Base-by-base conservation (phyloP, 2,797 vertebrate species). In the Myripristis jacobus region DNA sequence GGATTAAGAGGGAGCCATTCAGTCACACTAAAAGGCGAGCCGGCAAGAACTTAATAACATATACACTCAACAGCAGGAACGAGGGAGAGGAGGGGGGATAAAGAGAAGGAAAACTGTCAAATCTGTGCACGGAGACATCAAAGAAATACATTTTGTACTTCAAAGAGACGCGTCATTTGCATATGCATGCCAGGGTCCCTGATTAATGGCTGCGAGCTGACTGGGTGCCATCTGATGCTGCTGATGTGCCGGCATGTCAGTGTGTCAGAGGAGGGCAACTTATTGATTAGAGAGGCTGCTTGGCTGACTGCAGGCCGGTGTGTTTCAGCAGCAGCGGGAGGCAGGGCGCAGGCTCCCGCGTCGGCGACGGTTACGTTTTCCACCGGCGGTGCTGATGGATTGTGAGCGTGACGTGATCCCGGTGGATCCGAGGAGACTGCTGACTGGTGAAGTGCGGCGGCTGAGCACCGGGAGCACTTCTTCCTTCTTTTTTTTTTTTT, bases 71-170 rank as follows among this genome's bases (percentile, higher is more conserved):
- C 22, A 55, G 10, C 16, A 13, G 59, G 50, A 27, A 13, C n/a
- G 47, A 67, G 34, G 59, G 51, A 70, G 44, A 48, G 41, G 15
- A 13, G 3, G 4, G 4, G 46, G 11, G 16, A 10, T 5, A 43
- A 36, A 38, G 16, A 36, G 27, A 15, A 48, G 18, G 29, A 38
- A 22, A 52, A 48, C 47, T 18, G 22, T 57, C 22, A 44, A 43
- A 71, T 53, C 50, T 52, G 57, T 16, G 52, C 59, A 59, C 54
- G 66, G 48, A 73, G 61, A 65, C 52, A 71, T 77, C 58, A 85
- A 69, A 60, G 72, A 65, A 11, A 19, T 10, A 11, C 19, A 18
- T 50, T 25, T 19, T 36, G 43, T 41, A 51, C 60, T 70, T 75
- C 71, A 81, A 63, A 75, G 65, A 65, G 50, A 50, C 8, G 1